A percentile compares a stretch with the other conserved stretches of the same genome.
Evolutionary conservation across 2,888 invertebrate species (phyloP).

Genomic region (Pasiphila rectangulata): DNA sequence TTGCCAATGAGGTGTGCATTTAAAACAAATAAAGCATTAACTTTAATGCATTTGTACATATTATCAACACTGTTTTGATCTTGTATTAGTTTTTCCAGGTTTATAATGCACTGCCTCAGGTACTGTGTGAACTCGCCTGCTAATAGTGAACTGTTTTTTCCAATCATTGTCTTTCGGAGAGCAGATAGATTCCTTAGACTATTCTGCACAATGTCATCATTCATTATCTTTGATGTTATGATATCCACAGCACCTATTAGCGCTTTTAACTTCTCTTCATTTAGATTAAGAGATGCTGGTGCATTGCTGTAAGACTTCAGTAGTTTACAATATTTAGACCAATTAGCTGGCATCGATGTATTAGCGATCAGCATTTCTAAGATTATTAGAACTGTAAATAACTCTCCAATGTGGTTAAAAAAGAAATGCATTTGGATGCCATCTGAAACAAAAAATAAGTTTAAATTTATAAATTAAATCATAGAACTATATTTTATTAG

Average conservation of each 20-base stretch:
- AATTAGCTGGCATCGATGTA: constrained; percentile 77
- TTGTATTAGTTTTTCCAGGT: constrained; percentile 80
- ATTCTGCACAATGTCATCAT: constrained; percentile 85
- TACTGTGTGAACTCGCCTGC: constrained; percentile 84
- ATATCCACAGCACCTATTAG: constrained; percentile 86
- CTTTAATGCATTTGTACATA: constrained; percentile 83
- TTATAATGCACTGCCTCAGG: constrained; percentile 81
- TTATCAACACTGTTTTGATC: constrained; percentile 75
- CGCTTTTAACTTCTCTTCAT: constrained; percentile 82
- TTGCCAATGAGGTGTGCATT: constrained; percentile 87
- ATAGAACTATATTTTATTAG: too few relatives aligned
- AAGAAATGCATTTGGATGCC: constrained; percentile 72
- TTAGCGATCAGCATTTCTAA: constrained; percentile 82
- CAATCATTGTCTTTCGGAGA: constrained; percentile 66
- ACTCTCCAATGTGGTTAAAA: constrained; percentile 82
- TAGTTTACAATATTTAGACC: constrained; percentile 88
- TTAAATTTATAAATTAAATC: too few relatives aligned
- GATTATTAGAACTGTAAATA: constrained; percentile 83
- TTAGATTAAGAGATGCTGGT: constrained; percentile 81
- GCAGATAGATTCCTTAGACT: constrained; percentile 67
- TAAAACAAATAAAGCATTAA: constrained; percentile 85
- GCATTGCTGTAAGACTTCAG: constrained; percentile 85
- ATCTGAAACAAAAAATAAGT: constrained; percentile 48
- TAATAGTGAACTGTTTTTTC: constrained; percentile 65
- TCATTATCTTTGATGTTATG: constrained; percentile 84